Percentiles rank a stretch among this genome's conserved stretches.
Conservation (phyloP, 1,140 invertebrate genomes). For the Coboldia fuscipes region DNA sequence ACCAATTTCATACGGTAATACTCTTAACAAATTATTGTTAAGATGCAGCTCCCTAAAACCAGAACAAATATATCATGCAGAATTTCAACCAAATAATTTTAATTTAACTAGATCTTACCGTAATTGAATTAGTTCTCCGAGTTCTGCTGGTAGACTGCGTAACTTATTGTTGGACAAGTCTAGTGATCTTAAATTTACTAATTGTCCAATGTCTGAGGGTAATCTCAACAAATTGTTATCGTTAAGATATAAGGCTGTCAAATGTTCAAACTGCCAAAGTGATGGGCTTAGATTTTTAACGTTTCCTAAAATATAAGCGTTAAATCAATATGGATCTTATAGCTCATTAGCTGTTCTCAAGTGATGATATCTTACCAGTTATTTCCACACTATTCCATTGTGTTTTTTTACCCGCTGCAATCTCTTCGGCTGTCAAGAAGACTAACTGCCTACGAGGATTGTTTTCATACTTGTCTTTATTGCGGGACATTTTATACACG, state of each 20-base stretch:
- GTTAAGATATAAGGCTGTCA: conserved; percentile 85
- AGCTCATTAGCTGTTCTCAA: neutral
- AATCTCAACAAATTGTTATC: conserved; percentile 79
- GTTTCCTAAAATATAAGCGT: conserved; percentile 41
- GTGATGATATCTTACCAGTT: conserved; percentile 23
- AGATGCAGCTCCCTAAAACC: conserved; percentile 72
- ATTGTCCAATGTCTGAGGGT: conserved; percentile 66
- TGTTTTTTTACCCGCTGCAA: conserved; percentile 75
- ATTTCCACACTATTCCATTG: conserved; percentile 66
- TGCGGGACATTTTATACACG: conserved; percentile 34
- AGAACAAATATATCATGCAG: conserved; percentile 6
- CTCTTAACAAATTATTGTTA: conserved; percentile 81
- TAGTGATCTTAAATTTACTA: conserved; percentile 63
- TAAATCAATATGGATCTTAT: neutral
- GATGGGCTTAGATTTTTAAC: conserved; percentile 79
- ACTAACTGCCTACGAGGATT: conserved; percentile 57
- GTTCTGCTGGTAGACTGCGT: conserved; percentile 76
- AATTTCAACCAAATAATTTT: neutral
- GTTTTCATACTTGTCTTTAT: conserved; percentile 50
- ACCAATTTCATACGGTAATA: conserved; percentile 90
- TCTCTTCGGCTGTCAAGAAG: conserved; percentile 81
- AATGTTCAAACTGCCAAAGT: conserved; percentile 73
- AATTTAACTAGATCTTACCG: conserved; percentile 29
- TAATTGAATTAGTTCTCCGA: conserved; percentile 84
- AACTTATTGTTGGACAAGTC: conserved; percentile 91